Conservation (phyloP, 2,113 vertebrate genomes). For the Cyanoliseus patagonus region DNA sequence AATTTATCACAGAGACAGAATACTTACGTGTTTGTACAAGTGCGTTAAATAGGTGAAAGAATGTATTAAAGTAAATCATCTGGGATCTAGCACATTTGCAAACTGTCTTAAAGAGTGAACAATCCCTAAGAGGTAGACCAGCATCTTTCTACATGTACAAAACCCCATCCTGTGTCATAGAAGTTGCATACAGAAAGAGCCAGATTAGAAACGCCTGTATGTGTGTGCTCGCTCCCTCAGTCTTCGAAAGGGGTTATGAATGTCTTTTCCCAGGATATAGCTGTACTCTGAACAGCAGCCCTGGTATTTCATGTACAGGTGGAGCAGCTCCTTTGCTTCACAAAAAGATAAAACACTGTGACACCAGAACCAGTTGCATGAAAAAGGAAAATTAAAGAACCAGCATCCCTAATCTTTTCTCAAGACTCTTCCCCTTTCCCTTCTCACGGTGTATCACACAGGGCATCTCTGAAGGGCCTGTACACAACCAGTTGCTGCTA, state of each 20-base stretch:
- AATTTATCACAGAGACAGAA: neutral
- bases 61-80: neutral
- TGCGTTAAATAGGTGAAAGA: neutral
- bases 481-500: neutral
- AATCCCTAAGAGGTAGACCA: neutral
- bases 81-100: neutral
- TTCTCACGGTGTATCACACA: neutral
- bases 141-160: neutral
- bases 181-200: neutral
- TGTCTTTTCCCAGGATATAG: neutral
- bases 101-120: neutral
- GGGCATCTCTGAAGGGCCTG: neutral
- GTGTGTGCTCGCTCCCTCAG: fast-evolving
- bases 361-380: neutral
- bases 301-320: neutral
- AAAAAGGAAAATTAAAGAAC: neutral
- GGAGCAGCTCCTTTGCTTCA: neutral
- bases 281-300: neutral
- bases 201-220: neutral
- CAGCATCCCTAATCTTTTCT: neutral
- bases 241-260: neutral
- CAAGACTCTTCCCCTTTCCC: neutral
- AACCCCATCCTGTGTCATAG: neutral
- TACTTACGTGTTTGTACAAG: neutral
- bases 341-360: neutral